phyloP scores from a whole-genome alignment of 1,140 invertebrate genomes.

The Rhopalosiphum maidis region DNA sequence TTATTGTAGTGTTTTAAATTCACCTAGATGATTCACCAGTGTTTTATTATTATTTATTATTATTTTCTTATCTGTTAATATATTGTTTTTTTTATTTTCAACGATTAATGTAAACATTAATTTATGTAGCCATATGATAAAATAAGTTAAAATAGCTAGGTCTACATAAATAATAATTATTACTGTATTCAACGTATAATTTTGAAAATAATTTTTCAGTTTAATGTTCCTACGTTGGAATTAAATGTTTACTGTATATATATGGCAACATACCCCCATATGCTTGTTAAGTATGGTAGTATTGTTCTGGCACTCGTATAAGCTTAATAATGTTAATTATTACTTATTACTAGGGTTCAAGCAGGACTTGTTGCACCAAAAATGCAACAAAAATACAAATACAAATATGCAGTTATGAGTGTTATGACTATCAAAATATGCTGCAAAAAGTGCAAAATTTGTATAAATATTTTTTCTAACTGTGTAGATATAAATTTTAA shows the following conservation, averaged over 20 bases:
- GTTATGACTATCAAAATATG: too few species aligned
- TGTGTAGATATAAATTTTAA: too few species aligned
- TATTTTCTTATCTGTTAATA: not conserved
- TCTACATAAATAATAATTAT: not conserved
- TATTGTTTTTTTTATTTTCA: not conserved
- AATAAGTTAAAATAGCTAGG: not conserved
- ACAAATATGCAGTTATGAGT: too few species aligned
- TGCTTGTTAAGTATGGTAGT: not conserved
- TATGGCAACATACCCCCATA: not conserved
- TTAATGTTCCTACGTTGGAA: not conserved
- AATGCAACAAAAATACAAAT: too few species aligned
- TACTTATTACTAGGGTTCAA: too few species aligned
- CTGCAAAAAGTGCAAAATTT: too few species aligned
- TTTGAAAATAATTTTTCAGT: not conserved
- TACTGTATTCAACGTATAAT: not conserved
- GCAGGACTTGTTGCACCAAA: too few species aligned
- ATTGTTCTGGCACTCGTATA: not conserved
- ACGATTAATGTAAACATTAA: not conserved
- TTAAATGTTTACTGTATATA: not conserved
- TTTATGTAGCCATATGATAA: not conserved
- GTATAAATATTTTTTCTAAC: too few species aligned
- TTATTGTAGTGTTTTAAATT: not conserved
- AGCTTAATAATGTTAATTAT: not conserved
- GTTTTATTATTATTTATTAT: constrained; percentile 20
- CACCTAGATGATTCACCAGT: not conserved